Evolutionary conservation across 2,797 vertebrate species (phyloP), one percentile per base, ranked within the genome.

Genomic region (Epinephelus awoara): DNA sequence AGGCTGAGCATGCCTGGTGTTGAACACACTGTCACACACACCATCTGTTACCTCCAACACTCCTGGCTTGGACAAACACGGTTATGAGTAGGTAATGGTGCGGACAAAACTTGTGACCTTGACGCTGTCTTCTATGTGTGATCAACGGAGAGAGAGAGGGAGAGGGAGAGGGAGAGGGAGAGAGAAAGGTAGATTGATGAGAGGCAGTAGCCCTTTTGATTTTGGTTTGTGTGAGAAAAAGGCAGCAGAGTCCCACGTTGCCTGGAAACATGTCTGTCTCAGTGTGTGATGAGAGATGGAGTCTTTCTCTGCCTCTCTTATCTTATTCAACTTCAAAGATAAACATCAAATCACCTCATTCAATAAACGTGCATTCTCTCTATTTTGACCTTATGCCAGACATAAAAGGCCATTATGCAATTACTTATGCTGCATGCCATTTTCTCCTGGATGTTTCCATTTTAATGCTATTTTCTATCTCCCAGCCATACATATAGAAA

Each of bases 41-140:
- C 95, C 94, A 95, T 95, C 94, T 95, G 94, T 94, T 94, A 90
- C 85, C 89, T 77, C 78, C 89, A 82, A 69, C 92, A 75, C 77
- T 89, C 86, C 84, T 84, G 92, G 90, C 89, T 91, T 93, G 92
- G 90, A 90, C 93, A 95, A 95, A 94, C 95, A 95, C 56, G 49
- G 87, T 90, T 90, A 92, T 88, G 91, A 93, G 92, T 90, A 92
- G 93, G 92, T 95, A 95, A 95, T 95, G 95, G 92, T 85, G 94
- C 91, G 78, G 92, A 93, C 93, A 87, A 90, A 92, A 93, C 89
- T 93, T 82, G 90, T 89, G 94, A 95, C 95, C 94, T 95, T 95
- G 94, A 95, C 94, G 92, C 88, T 86, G 88, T 91, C 91, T 92
- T 80, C 85, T 90, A 84, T 84, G 90, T 95, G 93, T 91, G 94